Conservation (phyloP, 2,797 vertebrate genomes). For the Gobionotothen gibberifrons region DNA sequence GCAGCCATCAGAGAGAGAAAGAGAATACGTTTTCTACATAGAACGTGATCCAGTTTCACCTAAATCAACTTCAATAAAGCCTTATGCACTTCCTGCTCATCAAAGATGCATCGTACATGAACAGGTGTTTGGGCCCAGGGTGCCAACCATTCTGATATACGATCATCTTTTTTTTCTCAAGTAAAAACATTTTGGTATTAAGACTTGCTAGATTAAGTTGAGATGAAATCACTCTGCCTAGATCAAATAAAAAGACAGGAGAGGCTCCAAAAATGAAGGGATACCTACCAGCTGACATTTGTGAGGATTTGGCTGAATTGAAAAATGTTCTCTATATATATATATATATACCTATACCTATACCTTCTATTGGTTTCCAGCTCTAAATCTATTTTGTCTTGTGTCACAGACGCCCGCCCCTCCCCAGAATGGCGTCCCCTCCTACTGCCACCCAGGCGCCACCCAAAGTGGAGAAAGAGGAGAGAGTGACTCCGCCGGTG, state of each 20-base stretch:
- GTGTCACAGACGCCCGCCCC: slow-evolving; percentile 86
- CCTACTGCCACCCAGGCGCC: slow-evolving; percentile 72
- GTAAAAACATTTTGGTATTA: too few species aligned
- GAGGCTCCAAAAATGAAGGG: not conserved
- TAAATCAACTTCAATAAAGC: too few species aligned
- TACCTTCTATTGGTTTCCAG: not conserved
- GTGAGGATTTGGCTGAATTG: not conserved
- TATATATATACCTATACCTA: too few species aligned
- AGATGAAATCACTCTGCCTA: not conserved
- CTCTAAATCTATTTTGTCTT: slow-evolving; percentile 8
- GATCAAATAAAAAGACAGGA: not conserved
- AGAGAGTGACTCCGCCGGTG: slow-evolving; percentile 62
- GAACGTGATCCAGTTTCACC: too few species aligned
- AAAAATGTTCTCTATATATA: not conserved
- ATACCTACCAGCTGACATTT: not conserved
- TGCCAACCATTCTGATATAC: too few species aligned
- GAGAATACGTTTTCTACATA: too few species aligned
- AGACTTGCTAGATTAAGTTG: not conserved
- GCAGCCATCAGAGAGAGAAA: too few species aligned
- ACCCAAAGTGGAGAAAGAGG: slow-evolving; percentile 66
- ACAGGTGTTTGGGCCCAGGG: too few species aligned
- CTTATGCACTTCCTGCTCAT: too few species aligned
- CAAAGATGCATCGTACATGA: too few species aligned
- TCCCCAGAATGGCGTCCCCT: slow-evolving; percentile 84
- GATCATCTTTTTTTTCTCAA: too few species aligned